Percentiles rank a stretch among this genome's conserved stretches.
Conservation (phyloP, 2,113 vertebrate species). For the Malaclemys terrapin region DNA sequence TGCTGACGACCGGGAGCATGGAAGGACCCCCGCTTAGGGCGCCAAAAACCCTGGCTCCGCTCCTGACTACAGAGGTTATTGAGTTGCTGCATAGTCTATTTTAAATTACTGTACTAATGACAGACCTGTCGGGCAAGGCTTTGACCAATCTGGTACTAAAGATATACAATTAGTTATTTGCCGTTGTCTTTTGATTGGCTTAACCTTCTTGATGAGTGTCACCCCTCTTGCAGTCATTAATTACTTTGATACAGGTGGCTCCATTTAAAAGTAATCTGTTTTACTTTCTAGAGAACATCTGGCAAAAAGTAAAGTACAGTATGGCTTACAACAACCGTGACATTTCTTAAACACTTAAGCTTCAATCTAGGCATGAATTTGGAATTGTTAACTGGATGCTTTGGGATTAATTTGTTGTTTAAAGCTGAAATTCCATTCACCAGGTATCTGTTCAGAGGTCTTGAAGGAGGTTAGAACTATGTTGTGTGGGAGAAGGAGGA, state of each 20-base stretch:
- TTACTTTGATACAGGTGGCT: neutral
- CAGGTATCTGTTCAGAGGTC: neutral
- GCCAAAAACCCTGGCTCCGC: too few relatives aligned
- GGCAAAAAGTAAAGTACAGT: accelerated
- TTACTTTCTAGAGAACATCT: neutral
- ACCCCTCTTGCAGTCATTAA: neutral
- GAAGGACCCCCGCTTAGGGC: too few relatives aligned
- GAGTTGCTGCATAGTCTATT: too few relatives aligned
- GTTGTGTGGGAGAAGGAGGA: accelerated
- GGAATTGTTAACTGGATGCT: neutral
- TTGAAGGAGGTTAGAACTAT: neutral
- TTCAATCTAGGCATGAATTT: neutral
- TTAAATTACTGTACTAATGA: neutral
- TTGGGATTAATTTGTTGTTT: neutral
- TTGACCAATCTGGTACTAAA: accelerated
- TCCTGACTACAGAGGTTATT: too few relatives aligned
- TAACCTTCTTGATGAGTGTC: neutral
- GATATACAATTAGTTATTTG: neutral
- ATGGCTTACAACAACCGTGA: accelerated
- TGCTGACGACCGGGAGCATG: too few relatives aligned
- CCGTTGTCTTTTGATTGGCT: neutral
- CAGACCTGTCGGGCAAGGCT: neutral
- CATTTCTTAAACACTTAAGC: accelerated
- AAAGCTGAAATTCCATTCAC: neutral
- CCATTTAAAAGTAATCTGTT: neutral